phyloP scores from a whole-genome alignment of 2,888 invertebrate species.

The Drosophila lutescens region DNA sequence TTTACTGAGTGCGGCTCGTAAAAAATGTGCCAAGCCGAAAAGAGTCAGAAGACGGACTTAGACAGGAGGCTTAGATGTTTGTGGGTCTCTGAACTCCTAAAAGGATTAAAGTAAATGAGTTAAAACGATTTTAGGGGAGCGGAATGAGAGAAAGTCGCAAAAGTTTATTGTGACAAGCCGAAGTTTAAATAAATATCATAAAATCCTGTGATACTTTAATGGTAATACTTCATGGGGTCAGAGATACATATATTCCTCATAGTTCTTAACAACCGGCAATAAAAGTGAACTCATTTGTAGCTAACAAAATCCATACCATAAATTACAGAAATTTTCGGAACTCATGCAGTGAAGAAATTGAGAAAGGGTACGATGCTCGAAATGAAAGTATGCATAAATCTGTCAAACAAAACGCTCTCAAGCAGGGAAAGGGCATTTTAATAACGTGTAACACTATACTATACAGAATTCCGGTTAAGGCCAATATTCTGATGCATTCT shows the following conservation, averaged over 20 bases:
- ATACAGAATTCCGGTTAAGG: conserved; percentile 63
- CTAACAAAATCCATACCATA: conserved; percentile 40
- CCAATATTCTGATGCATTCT: background rate
- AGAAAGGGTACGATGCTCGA: conserved; percentile 25
- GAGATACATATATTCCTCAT: background rate
- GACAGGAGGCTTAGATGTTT: background rate
- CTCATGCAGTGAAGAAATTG: conserved; percentile 23
- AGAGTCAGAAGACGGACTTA: conserved; percentile 10
- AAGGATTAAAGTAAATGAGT: conserved; percentile 19
- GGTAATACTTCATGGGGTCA: too few relatives aligned
- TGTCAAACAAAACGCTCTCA: conserved; percentile 60
- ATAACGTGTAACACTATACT: conserved; percentile 57
- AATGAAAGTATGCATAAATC: conserved; percentile 70
- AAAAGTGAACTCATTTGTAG: background rate
- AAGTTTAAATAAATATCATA: too few relatives aligned
- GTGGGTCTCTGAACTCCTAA: conserved; percentile 2
- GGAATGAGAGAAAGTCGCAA: too few relatives aligned
- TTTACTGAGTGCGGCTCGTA: conserved; percentile 48
- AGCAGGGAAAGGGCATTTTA: conserved; percentile 13
- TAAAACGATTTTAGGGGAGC: too few relatives aligned
- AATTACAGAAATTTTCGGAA: conserved; percentile 43
- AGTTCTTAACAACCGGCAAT: background rate
- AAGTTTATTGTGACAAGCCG: too few relatives aligned
- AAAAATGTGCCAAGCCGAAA: conserved; percentile 13
- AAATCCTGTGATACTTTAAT: too few relatives aligned